Evolutionary conservation across 2,888 invertebrate species (phyloP).

Genomic region (Celastrina argiolus): DNA sequence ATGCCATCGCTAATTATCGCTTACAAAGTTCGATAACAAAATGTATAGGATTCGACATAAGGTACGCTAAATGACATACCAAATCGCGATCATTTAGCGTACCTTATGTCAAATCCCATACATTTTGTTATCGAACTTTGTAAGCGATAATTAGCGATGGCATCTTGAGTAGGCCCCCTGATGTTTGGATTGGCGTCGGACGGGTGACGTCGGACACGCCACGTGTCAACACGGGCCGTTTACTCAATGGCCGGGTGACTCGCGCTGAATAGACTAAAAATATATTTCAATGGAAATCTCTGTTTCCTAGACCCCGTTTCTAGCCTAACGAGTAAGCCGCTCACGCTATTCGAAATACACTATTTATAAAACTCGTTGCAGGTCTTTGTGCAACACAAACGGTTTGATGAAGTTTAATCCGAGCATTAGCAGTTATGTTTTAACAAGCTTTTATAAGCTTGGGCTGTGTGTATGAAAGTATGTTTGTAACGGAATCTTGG

Average conservation of each 20-base stretch:
- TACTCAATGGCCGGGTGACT: constrained; percentile 5
- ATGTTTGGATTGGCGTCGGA: constrained; percentile 15
- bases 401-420: not conserved
- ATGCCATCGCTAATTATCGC: too few relatives aligned
- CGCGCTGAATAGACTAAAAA: not conserved
- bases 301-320: constrained; percentile 3
- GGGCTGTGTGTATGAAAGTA: too few relatives aligned
- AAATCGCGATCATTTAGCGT: too few relatives aligned
- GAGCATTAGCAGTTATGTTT: not conserved
- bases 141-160: too few relatives aligned
- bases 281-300: constrained; percentile 3
- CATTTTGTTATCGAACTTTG: too few relatives aligned
- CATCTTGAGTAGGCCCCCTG: not conserved
- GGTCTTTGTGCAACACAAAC: not conserved
- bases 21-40: too few relatives aligned
- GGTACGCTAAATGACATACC: too few relatives aligned
- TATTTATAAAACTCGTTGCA: not conserved
- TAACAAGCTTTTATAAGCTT: too few relatives aligned
- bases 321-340: not conserved
- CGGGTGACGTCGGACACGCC: constrained; percentile 13
- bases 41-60: too few relatives aligned
- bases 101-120: too few relatives aligned
- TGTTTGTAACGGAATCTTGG: too few relatives aligned
- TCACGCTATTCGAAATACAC: not conserved
- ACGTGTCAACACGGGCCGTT: constrained; percentile 14